Evolutionary conservation across 2,888 invertebrate genomes (phyloP).

Genomic region (Drosophila trichaetosa): DNA sequence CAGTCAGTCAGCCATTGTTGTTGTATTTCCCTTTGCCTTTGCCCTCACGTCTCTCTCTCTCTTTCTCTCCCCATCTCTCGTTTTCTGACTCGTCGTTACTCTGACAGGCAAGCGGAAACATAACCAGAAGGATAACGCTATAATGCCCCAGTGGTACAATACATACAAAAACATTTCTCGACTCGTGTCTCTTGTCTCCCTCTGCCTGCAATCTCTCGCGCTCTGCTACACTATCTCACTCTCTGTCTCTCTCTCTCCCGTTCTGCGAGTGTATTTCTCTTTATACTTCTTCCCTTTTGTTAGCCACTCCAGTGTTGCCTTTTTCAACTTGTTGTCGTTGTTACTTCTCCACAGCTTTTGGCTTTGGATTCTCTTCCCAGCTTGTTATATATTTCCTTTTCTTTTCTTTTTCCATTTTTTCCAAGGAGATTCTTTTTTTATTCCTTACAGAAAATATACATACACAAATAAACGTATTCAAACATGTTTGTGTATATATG

Average conservation of each 20-base stretch:
- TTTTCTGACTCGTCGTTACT: constrained; percentile 24
- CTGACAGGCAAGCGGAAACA: constrained; percentile 84
- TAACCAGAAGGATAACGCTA: constrained; percentile 85
- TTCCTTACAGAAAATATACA: constrained; percentile 12
- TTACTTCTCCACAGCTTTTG: constrained; percentile 54
- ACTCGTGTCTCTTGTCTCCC: constrained; percentile 41
- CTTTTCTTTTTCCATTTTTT: constrained; percentile 30
- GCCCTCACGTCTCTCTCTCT: neutral
- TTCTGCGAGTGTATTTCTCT: constrained; percentile 8
- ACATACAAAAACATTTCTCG: constrained; percentile 74
- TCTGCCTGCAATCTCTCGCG: neutral
- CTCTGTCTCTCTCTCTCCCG: neutral
- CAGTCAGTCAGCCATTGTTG: constrained; percentile 80
- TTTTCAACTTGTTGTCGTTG: constrained; percentile 45
- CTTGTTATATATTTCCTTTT: constrained; percentile 25
- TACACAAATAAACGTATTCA: neutral
- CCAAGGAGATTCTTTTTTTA: constrained; percentile 53
- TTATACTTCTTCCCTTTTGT: constrained; percentile 38
- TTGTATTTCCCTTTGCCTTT: constrained; percentile 40
- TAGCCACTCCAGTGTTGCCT: constrained; percentile 64
- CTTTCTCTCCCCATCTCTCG: constrained; percentile 14
- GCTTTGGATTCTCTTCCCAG: constrained; percentile 51
- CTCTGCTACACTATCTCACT: neutral
- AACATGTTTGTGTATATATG: constrained; percentile 2
- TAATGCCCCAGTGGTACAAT: constrained; percentile 84